Base-by-base conservation (phyloP, 2,888 invertebrate species). In the Tinea semifulvella region DNA sequence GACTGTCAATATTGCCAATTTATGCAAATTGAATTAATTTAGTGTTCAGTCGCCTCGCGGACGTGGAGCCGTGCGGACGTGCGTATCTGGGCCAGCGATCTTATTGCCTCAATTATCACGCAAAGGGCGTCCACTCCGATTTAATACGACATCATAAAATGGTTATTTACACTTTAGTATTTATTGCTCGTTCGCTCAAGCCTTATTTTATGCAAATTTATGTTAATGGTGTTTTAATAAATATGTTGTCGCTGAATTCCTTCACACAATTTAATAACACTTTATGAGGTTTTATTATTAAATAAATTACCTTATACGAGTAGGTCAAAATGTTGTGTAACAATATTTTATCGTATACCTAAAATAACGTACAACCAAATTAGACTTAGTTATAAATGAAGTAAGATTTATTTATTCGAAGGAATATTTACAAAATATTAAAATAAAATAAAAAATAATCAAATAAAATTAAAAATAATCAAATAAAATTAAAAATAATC, bases 21-120 rank as follows among this genome's bases (percentile, higher is more conserved):
- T 18, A 36, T 36, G 36, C 36, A 36, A 36, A 36, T 13, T 35
- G 5, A 35, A 27, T 31, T 31, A 31, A 31, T 14, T 31, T 31
- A 31, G 31, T 31, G 31, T 6, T 10, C 36, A 36, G 17, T 36
- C 36, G 16, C 11, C 36, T 16, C 36, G 36, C 16, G 36, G n/a
- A 16, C 18, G 36, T 18, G 17, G 36, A 8, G 36, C 17, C 36
- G 36, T 17, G 18, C 36, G 18, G 36, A 36, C 36, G 36, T 31
- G 31, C 31, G 31, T 36, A 36, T 36, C 36, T 36, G 18, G 36
- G 36, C 7, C 36, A 14, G 10, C 17, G 18, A 13, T 18, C 36
- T 36, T 36, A 36, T 17, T 36, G n/a, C 36, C 36, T 18, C 36
- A 36, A 36, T 36, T 36, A 36, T 36, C 36, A 36, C 36, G 36